Evolutionary conservation across 1,140 invertebrate genomes (phyloP).

Genomic region (Zaprionus ghesquierei): DNA sequence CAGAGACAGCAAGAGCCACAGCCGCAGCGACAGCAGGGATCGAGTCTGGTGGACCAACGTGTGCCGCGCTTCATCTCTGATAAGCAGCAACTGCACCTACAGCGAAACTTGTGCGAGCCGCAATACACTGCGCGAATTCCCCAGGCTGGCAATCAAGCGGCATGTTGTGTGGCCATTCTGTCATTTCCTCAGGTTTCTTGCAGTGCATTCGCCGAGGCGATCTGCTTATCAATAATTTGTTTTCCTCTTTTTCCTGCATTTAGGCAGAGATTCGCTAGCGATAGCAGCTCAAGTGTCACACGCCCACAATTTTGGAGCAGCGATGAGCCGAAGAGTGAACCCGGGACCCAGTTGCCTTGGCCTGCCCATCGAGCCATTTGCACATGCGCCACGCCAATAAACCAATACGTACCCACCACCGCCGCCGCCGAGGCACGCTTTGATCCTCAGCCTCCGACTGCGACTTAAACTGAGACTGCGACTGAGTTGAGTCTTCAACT

Average conservation of each 20-base stretch:
- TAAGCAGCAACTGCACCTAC: slow-evolving; percentile 75
- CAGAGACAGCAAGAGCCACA: neutral
- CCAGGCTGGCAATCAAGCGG: neutral
- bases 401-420: slow-evolving; percentile 63
- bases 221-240: slow-evolving; percentile 81
- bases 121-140: slow-evolving; percentile 61
- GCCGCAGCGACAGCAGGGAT: neutral
- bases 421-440: slow-evolving; percentile 67
- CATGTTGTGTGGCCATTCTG: slow-evolving; percentile 15
- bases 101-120: slow-evolving; percentile 51
- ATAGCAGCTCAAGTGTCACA: slow-evolving; percentile 77
- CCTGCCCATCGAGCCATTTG: slow-evolving; percentile 58
- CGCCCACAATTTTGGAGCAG: slow-evolving; percentile 80
- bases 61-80: slow-evolving; percentile 74
- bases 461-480: slow-evolving; percentile 9
- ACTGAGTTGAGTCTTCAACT: slow-evolving; percentile 10
- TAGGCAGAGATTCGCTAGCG: slow-evolving; percentile 68
- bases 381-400: slow-evolving; percentile 75
- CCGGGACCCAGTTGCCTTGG: slow-evolving; percentile 30
- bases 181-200: slow-evolving; percentile 46
- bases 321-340: slow-evolving; percentile 21
- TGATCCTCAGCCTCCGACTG: slow-evolving; percentile 54
- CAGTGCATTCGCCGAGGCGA: slow-evolving; percentile 56
- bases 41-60: slow-evolving; percentile 60
- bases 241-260: slow-evolving; percentile 66